phyloP scores from a whole-genome alignment of 2,113 vertebrate genomes.

The Eptesicus fuscus region DNA sequence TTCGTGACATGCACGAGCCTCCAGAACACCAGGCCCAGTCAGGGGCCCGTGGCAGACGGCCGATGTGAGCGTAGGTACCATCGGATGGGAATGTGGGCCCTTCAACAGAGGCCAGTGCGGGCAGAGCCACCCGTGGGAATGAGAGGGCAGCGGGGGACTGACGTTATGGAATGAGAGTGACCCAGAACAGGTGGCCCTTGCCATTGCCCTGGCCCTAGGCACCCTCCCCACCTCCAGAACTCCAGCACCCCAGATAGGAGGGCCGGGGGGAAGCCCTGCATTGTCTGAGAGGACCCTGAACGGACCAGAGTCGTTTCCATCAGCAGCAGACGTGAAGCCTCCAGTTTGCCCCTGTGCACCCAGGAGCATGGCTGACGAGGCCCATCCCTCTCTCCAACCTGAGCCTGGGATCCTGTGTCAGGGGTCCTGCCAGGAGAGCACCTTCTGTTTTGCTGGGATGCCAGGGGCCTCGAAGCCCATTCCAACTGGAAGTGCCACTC shows the following conservation, averaged over 20 bases:
- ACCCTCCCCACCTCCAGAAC: neutral
- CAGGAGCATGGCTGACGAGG: fast-evolving
- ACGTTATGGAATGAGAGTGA: neutral
- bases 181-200: neutral
- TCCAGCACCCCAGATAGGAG: neutral
- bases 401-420: neutral
- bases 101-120: neutral
- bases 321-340: neutral
- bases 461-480: neutral
- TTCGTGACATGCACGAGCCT: neutral
- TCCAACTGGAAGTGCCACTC: neutral
- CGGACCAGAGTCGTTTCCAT: neutral
- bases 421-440: neutral
- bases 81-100: neutral
- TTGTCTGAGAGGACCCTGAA: neutral
- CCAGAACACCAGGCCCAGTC: neutral
- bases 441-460: neutral
- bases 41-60: neutral
- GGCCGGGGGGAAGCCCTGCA: neutral
- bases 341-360: neutral
- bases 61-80: neutral
- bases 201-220: neutral
- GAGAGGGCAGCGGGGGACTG: neutral
- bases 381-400: neutral
- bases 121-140: neutral